Evolutionary conservation across 2,888 invertebrate species (phyloP), one percentile per base, ranked within the genome.

Genomic region (Atethmia centrago): DNA sequence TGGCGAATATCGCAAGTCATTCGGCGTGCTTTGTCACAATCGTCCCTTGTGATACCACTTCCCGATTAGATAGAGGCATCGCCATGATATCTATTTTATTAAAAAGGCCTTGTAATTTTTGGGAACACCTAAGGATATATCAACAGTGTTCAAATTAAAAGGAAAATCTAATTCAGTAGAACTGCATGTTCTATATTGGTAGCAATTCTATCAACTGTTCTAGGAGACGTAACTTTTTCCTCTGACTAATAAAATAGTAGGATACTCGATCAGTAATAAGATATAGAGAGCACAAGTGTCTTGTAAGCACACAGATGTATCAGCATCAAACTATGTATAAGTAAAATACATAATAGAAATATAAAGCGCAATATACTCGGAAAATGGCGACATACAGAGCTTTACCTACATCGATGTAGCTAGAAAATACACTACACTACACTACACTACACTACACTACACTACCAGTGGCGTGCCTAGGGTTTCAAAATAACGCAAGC

Each of bases 1-100:
- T 90, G 86, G 89, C 87, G 88, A 92, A 94, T 92, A 90, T 90
- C 89, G 95, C 95, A 95, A 96, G 95, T 96, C 95, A 96, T 88
- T 66, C 72, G 77, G 77, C 77, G 80, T 84, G 87, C 88, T 86
- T 85, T 85, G 84, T 85, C 85, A 83, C 82, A 83, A 77, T 69
- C 79, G 86, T 78, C 84, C 82, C 85, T 84, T 83, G 83, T 88
- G 83, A 84, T 79, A 80, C 81, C 77, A 87, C 86, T 85, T 89
- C 86, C 87, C 86, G 85, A 89, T 88, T 85, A 84, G 79, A 83
- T 84, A 83, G 79, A 86, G 76, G 81, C 79, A 79, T 85, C 84
- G 85, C 71, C 71, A 66, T 88, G 88, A 88, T 87, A 82, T 87
- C 86, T 87, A 83, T 84, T 83, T 87, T 82, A 79, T 66, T 74